Base-by-base conservation (phyloP, 2,797 vertebrate genomes). In the Momotus momota region DNA sequence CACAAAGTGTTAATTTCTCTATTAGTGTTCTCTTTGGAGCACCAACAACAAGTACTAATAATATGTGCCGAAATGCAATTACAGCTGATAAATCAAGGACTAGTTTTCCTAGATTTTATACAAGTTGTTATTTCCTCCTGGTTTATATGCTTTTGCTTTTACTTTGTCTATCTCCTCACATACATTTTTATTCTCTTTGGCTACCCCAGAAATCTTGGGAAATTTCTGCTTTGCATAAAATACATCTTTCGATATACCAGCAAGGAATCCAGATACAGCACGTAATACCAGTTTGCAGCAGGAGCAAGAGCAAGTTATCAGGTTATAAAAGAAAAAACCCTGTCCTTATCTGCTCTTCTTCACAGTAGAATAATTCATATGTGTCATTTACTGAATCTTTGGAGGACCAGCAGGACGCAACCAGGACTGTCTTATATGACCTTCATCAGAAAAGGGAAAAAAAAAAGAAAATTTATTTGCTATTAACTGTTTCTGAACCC, bases 321-420 rank as follows among this genome's bases (percentile, higher is more conserved):
- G 38, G 51, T 80, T 90, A 55, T 84, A 26, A 73, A 78, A 78
- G 93, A 31, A 4, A 40, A 5, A 40, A 7, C 10, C 0, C 40
- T 82, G 31, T 49, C 31, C 38, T 94, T 93, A 93, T 93, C 92
- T 91, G 64, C 45, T 52, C 19, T 73, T 72, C 51, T 61, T 78
- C 69, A 69, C 21, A 86, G 74, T 6, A 38, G 57, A 94, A 92
- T 90, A 92, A 89, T 94, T 94, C 72, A 60, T 91, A 77, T 29
- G 4, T 91, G 88, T 74, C 57, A 65, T 82, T 93, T 96, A 57
- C 21, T 78, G 71, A 85, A 61, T 74, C 67, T 88, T 54, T 49
- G 52, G 48, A 82, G 78, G 81, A 80, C 78, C 55, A 82, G 51
- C 38, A 70, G 64, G 51, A 89, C 7, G 1, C 45, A 81, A 35